Evolutionary conservation across 2,797 vertebrate species (phyloP).

Genomic region (Enteromius treurensis): DNA sequence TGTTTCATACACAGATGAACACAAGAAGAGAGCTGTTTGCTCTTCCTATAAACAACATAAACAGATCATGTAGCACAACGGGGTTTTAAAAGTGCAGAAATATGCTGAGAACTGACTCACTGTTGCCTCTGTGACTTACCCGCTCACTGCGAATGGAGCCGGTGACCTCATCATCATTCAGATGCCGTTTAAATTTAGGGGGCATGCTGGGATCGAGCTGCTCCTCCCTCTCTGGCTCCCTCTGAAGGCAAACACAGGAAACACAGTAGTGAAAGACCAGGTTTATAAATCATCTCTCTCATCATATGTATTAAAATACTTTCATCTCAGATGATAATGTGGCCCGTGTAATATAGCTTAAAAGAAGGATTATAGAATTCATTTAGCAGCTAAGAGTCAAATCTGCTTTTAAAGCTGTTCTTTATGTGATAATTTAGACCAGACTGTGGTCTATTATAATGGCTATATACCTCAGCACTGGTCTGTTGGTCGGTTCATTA

Average conservation of each 20-base stretch:
- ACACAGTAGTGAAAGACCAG: conserved; percentile 4
- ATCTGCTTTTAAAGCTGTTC: background rate
- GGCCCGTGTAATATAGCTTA: background rate
- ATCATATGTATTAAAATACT: background rate
- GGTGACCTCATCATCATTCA: conserved; percentile 96
- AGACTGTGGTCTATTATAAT: conserved; percentile 6
- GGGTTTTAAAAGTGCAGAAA: conserved; percentile 4
- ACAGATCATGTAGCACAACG: background rate
- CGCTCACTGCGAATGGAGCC: conserved; percentile 96
- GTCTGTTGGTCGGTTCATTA: conserved; percentile 10
- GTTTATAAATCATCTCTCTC: conserved; percentile 24
- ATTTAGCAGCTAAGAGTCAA: conserved; percentile 4
- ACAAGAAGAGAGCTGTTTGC: background rate
- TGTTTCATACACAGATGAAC: background rate
- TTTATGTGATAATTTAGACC: background rate
- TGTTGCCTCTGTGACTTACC: conserved; percentile 76
- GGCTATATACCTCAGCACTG: background rate
- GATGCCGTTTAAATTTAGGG: conserved; percentile 97
- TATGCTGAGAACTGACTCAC: conserved; percentile 1
- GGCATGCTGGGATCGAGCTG: conserved; percentile 87
- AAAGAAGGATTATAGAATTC: too few relatives aligned
- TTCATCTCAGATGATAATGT: background rate
- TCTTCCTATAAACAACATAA: conserved; percentile 4
- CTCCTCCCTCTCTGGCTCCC: conserved; percentile 83
- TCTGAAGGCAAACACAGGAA: conserved; percentile 64